Evolutionary conservation across 2,888 invertebrate species (phyloP).

Genomic region (Cantharis flavilabris): DNA sequence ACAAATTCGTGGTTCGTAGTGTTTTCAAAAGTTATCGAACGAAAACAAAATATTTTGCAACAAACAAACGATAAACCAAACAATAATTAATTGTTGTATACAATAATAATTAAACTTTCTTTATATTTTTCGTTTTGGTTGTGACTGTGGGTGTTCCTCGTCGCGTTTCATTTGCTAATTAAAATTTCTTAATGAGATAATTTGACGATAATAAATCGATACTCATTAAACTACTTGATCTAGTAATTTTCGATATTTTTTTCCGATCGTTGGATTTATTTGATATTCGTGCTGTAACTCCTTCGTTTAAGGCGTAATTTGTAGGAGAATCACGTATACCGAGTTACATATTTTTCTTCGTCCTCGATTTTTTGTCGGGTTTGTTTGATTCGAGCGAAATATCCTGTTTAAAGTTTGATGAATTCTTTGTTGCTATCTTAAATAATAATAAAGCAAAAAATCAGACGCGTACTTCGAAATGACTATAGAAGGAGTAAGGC

Average conservation of each 20-base stretch:
- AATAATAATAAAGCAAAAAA: neutral
- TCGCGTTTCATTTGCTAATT: neutral
- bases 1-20: neutral
- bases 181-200: neutral
- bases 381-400: constrained; percentile 1
- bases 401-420: neutral
- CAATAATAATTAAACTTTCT: neutral
- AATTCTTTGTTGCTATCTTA: neutral
- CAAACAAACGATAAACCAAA: neutral
- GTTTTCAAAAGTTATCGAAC: neutral
- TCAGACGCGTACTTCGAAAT: neutral
- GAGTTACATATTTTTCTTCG: constrained; percentile 23
- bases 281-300: constrained; percentile 5
- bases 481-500: neutral
- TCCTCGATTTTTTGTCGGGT: constrained; percentile 19
- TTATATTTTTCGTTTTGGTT: neutral
- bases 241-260: neutral
- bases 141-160: neutral
- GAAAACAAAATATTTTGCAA: neutral
- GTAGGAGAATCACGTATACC: constrained; percentile 19
- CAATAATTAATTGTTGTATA: neutral
- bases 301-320: constrained; percentile 19
- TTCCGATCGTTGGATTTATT: neutral
- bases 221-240: neutral
- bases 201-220: neutral